These are phyloP conservation scores for Jacana jacana DNA, from an alignment of 2,113 vertebrate genomes.

Conservation along the genomic window DNA sequence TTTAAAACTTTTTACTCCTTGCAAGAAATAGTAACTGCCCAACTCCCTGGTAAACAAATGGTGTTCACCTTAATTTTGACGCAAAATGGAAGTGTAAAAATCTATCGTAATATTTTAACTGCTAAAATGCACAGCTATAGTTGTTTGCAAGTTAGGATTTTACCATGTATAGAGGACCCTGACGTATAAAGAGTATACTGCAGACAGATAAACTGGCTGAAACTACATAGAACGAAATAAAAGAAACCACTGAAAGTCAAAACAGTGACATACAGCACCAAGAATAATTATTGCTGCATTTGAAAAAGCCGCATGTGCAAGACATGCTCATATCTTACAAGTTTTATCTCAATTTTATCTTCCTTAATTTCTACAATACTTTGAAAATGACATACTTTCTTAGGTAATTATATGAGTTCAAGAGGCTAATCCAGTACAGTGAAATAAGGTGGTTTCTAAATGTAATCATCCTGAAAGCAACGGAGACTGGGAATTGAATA, in stretches of 20 bases:
- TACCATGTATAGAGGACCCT: slow-evolving; percentile 39
- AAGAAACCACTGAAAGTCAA: not conserved
- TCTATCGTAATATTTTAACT: slow-evolving; percentile 13
- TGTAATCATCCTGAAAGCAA: not conserved
- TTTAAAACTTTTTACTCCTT: not conserved
- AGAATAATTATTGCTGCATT: slow-evolving; percentile 40
- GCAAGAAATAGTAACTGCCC: not conserved
- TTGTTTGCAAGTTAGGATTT: slow-evolving; percentile 64
- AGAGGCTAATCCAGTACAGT: not conserved
- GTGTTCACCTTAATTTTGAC: not conserved
- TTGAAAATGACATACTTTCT: not conserved
- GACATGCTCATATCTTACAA: slow-evolving; percentile 37
- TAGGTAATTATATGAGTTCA: not conserved
- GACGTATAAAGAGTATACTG: slow-evolving; percentile 41
- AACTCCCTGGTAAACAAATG: not conserved
- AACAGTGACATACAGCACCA: not conserved
- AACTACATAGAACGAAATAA: not conserved
- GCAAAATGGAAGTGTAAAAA: slow-evolving; percentile 46
- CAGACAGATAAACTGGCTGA: slow-evolving; percentile 54
- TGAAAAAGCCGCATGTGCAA: slow-evolving; percentile 46
- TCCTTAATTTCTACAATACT: not conserved
- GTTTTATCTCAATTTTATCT: slow-evolving; percentile 13
- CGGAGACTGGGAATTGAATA: not conserved
- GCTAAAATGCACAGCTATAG: slow-evolving; percentile 47
- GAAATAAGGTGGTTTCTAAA: not conserved